Evolutionary conservation across 2,888 invertebrate species (phyloP), one percentile per base, ranked within the genome.

Genomic region (Macrosoma leucophasiata): DNA sequence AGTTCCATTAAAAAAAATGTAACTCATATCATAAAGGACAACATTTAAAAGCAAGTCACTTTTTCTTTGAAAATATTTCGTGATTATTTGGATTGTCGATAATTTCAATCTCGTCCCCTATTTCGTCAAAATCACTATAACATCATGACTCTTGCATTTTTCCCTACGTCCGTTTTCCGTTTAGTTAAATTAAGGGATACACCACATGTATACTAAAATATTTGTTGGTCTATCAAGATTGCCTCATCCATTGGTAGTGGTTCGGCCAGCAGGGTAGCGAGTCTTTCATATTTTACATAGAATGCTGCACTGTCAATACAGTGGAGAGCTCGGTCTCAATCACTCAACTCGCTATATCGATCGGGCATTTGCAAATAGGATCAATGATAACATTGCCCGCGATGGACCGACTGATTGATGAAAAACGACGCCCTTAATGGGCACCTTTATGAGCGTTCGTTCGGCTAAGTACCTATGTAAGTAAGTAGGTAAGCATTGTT

Each of bases 281-380:
- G 62, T 61, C 70, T 66, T 75, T 79, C 78, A 79, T 79, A 81
- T 81, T 82, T 82, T 75, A 79, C 82, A 84, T 82, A 82, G 78
- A 82, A 84, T 79, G 74, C 72, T n/a, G 66, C 61, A 54, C 70
- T 70, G 77, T 74, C 78, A 70, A 71, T 75, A 68, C 62, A 44
- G 48, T 50, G 53, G 54, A 58, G 58, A 57, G 55, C 64, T 68
- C 69, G 58, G 65, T 62, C 74, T 74, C 77, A 75, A 81, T 82
- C 82, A 81, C 74, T 79, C 78, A 68, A 53, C 48, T 46, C 46
- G 48, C 58, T 57, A 52, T 58, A 66, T 65, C 68, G 63, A 64
- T 62, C 61, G 62, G 58, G 53, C 62, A 66, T 74, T 77, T 73
- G 77, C 77, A 76, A 81, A 78, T 78, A 64, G 52, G 49, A 60